These are phyloP conservation scores for Meloe dianella DNA, from an alignment of 2,888 invertebrate genomes.

Conservation along the genomic window DNA sequence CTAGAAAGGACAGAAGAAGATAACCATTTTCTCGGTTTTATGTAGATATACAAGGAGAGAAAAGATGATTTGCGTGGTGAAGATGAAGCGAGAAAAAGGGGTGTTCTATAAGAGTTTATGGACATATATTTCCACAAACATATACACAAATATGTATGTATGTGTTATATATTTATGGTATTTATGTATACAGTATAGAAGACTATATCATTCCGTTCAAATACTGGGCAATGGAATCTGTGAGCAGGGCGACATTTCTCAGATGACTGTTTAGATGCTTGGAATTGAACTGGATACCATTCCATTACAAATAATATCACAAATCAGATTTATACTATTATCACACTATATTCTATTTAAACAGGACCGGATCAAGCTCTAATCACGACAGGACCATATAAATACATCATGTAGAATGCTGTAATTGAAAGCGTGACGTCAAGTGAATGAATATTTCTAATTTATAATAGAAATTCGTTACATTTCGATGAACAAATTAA, in stretches of 20 bases:
- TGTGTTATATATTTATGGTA: neutral
- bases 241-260: neutral
- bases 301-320: slow-evolving; percentile 9
- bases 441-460: too few relatives aligned
- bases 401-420: too few relatives aligned
- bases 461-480: too few relatives aligned
- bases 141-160: neutral
- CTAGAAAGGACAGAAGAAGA: slow-evolving; percentile 30
- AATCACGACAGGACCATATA: too few relatives aligned
- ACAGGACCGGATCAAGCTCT: neutral
- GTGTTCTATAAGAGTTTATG: neutral
- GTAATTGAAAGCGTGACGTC: too few relatives aligned
- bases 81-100: neutral
- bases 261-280: slow-evolving; percentile 1
- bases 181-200: neutral
- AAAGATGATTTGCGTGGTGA: neutral
- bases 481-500: too few relatives aligned
- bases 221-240: slow-evolving; percentile 1
- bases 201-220: neutral
- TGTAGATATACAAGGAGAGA: neutral
- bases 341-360: neutral
- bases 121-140: neutral
- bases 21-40: slow-evolving; percentile 6
- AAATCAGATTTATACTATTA: slow-evolving; percentile 3
- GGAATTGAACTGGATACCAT: neutral